Evolutionary conservation across 2,113 vertebrate genomes (phyloP), one percentile per base, ranked within the genome.

Genomic region (Shinisaurus crocodilurus): DNA sequence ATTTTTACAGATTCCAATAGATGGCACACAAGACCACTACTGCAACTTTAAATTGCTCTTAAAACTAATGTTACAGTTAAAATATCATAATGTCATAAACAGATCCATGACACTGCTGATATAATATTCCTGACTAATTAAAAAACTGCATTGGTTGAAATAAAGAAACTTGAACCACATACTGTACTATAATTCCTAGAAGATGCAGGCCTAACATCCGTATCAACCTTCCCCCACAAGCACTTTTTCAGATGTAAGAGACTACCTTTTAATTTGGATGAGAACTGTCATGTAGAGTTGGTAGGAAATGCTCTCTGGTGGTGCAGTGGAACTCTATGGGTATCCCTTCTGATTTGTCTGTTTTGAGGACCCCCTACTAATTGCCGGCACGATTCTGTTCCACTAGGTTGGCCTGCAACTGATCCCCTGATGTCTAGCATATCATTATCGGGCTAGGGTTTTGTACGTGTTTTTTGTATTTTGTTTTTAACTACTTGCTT

Each of bases 21-120:
- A 96, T 96, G 96, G 97, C 97, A 97, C 95, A 96, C 96, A 90
- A 98, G 96, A 97, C 96, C 95, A 20, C 90, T 96, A 86, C 84
- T 95, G 87, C 76, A 94, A 85, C 43, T 80, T 90, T 65, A 48
- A 88, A 37, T 65, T 91, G 75, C 90, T 87, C 85, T 85, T 86
- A 86, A 16, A 79, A 9, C 48, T 63, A 2, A 95, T 89, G 20
- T 76, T 87, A 75, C 15, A 67, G 85, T 80, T 90, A 91, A 91
- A 94, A 86, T 29, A 9, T 63, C 95, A 92, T 1, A 45, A 12
- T 40, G 67, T 13, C 43, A 60, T 40, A 45, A 83, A 90, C 85
- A 29, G 80, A 48, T 63, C 50, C 0, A 8, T 43, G 92, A 89
- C 13, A 65, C 63, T 45, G 37, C 45, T 75, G 89, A 15, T 15